phyloP scores from a whole-genome alignment of 2,888 invertebrate genomes.

The Cantharis rustica region DNA sequence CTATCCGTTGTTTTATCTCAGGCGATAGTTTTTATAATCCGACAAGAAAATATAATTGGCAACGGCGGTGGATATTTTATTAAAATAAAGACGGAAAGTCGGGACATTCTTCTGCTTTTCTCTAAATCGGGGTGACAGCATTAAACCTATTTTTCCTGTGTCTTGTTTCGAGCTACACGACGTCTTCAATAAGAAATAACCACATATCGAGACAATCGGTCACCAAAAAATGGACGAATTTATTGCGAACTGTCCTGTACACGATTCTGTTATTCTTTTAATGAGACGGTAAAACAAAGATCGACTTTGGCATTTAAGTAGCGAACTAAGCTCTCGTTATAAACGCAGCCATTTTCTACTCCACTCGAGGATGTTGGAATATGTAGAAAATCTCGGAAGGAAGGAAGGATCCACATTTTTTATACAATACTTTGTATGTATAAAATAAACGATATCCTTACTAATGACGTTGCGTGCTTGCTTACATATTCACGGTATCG shows the following conservation, averaged over 20 bases:
- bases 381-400: not conserved
- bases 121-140: conserved; percentile 8
- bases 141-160: conserved; percentile 18
- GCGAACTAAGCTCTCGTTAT: not conserved
- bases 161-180: conserved; percentile 16
- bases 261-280: too few relatives aligned
- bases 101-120: conserved; percentile 6
- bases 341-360: not conserved
- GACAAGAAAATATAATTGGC: not conserved
- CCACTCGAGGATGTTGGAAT: not conserved
- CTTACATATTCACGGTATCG: conserved; percentile 14
- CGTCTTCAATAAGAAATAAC: conserved; percentile 18
- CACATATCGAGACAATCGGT: conserved; percentile 13
- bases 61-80: conserved; percentile 5
- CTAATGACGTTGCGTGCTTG: conserved; percentile 5
- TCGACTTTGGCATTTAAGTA: not conserved
- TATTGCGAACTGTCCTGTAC: conserved; percentile 1
- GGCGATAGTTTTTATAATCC: not conserved
- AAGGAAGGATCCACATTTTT: not conserved
- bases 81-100: conserved; percentile 7
- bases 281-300: not conserved
- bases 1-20: not conserved
- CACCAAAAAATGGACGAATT: conserved; percentile 16
- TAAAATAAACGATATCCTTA: conserved; percentile 15
- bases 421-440: not conserved